A percentile compares a stretch with the other conserved stretches of the same genome.
Conservation (phyloP, 1,140 invertebrate species). For the Halesus radiatus region DNA sequence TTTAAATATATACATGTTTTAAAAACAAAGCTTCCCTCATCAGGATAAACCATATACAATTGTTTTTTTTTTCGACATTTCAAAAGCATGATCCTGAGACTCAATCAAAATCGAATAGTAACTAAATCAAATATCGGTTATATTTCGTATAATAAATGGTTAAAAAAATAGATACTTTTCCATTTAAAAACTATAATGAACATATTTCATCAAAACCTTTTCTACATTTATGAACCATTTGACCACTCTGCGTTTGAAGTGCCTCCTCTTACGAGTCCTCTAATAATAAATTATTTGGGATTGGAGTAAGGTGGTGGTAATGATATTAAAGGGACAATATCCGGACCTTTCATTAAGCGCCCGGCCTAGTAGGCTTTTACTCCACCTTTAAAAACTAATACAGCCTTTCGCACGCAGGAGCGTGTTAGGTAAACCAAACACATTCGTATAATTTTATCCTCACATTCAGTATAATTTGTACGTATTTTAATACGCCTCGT, state of each 20-base stretch:
- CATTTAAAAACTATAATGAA: background rate
- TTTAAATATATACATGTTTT: no score
- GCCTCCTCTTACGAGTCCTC: background rate
- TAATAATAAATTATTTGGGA: slow-evolving; percentile 9
- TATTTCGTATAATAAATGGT: no score
- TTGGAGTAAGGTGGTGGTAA: slow-evolving; percentile 25
- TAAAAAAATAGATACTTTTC: background rate
- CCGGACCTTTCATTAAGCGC: slow-evolving; percentile 23
- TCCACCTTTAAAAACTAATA: background rate
- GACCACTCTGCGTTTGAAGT: background rate
- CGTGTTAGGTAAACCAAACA: background rate
- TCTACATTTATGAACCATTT: background rate
- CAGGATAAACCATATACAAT: no score
- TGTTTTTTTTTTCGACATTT: no score
- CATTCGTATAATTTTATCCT: background rate
- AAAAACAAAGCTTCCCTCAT: no score
- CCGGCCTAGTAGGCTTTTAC: background rate
- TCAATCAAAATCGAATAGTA: no score
- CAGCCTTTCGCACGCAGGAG: background rate
- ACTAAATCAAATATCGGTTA: background rate
- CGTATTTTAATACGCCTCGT: background rate
- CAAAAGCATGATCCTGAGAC: no score
- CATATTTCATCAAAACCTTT: background rate
- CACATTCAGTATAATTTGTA: background rate
- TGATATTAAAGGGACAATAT: slow-evolving; percentile 41